phyloP scores from a whole-genome alignment of 2,797 vertebrate species.

The Eulemur mongoz region DNA sequence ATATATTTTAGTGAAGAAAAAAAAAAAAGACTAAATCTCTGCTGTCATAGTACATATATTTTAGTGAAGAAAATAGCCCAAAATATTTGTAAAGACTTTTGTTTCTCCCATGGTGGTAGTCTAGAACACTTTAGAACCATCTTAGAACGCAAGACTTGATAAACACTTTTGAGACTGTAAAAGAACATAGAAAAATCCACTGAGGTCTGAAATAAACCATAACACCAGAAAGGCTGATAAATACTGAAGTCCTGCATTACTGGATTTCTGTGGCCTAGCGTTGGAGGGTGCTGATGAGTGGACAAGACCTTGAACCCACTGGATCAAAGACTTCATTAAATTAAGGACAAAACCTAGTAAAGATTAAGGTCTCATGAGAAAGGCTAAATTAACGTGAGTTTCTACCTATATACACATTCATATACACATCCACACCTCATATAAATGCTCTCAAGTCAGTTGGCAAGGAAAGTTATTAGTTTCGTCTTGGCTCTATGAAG shows the following conservation, averaged over 20 bases:
- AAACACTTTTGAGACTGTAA: neutral
- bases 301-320: neutral
- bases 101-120: neutral
- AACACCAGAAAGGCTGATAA: neutral
- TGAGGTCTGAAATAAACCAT: neutral
- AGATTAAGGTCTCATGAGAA: neutral
- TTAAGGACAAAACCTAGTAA: neutral
- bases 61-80: neutral
- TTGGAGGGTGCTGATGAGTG: neutral
- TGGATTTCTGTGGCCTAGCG: neutral
- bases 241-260: neutral
- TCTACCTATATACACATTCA: neutral
- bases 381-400: neutral
- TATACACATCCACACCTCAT: neutral
- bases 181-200: neutral
- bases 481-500: neutral
- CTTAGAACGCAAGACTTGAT: neutral
- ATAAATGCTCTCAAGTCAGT: neutral
- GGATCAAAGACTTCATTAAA: neutral
- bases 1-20: too few species aligned
- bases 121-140: neutral
- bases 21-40: neutral
- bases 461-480: neutral
- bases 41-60: neutral
- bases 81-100: neutral